phyloP scores from a whole-genome alignment of 1,140 invertebrate species.

The Drosophila sp. region DNA sequence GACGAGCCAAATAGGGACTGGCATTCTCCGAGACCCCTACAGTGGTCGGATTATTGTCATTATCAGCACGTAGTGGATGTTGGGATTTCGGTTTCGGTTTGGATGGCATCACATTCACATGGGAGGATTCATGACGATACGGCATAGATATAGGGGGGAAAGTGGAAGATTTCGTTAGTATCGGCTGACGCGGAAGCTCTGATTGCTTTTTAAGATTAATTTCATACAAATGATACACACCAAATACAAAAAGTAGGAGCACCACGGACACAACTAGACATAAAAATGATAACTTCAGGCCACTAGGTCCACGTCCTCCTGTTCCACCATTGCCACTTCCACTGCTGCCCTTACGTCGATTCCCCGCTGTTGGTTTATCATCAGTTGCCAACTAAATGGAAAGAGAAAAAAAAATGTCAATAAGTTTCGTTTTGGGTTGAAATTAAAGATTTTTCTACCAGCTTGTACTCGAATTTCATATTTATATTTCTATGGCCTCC shows the following conservation, averaged over 20 bases:
- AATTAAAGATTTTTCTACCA: slow-evolving; percentile 14
- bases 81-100: slow-evolving; percentile 26
- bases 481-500: background rate
- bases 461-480: slow-evolving; percentile 21
- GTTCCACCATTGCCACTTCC: slow-evolving; percentile 37
- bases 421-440: slow-evolving; percentile 26
- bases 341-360: slow-evolving; percentile 57
- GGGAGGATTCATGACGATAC: slow-evolving; percentile 45
- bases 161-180: slow-evolving; percentile 56
- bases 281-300: slow-evolving; percentile 77
- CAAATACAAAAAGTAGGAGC: slow-evolving; percentile 74
- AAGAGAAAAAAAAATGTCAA: background rate
- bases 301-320: slow-evolving; percentile 51
- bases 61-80: background rate
- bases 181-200: slow-evolving; percentile 19
- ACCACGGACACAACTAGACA: slow-evolving; percentile 75
- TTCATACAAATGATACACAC: slow-evolving; percentile 70
- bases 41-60: slow-evolving; percentile 8
- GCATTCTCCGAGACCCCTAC: slow-evolving; percentile 78
- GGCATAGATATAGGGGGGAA: slow-evolving; percentile 56
- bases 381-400: slow-evolving; percentile 61
- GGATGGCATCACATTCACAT: background rate
- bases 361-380: slow-evolving; percentile 43
- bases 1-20: slow-evolving; percentile 85
- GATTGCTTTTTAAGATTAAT: background rate